phyloP scores from a whole-genome alignment of 2,888 invertebrate genomes.

The Muschampia plurimacula region DNA sequence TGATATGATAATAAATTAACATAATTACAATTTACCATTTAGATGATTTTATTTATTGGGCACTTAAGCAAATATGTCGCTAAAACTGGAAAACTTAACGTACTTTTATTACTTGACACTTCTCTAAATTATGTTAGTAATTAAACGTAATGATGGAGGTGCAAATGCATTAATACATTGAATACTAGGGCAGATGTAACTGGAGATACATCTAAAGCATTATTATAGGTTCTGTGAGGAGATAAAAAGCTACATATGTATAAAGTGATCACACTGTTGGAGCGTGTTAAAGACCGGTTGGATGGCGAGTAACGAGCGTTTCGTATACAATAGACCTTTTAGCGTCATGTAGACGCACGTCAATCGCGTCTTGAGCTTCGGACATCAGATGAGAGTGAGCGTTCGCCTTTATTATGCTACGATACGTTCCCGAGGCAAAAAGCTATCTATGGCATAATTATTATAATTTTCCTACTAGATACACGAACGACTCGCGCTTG shows the following conservation, averaged over 20 bases:
- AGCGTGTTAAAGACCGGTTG: conserved; percentile 84
- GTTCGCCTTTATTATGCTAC: conserved; percentile 67
- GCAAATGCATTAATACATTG: conserved; percentile 11
- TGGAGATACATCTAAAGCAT: conserved; percentile 24
- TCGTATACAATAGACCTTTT: conserved; percentile 86
- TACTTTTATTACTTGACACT: conserved; percentile 8
- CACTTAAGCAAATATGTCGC: conserved; percentile 11
- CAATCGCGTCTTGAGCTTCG: conserved; percentile 70
- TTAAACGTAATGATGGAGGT: conserved; percentile 12
- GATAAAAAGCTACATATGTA: conserved; percentile 72
- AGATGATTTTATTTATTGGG: conserved; percentile 33
- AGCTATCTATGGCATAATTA: conserved; percentile 46
- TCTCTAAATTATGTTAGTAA: conserved; percentile 11
- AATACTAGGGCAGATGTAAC: conserved; percentile 21
- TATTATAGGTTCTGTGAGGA: conserved; percentile 45
- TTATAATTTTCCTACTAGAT: conserved; percentile 44
- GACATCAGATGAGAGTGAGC: conserved; percentile 60
- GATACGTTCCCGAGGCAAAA: conserved; percentile 47
- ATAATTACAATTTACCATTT: conserved; percentile 66
- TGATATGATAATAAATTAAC: conserved; percentile 70
- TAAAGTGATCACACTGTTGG: conserved; percentile 81
- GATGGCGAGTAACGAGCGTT: conserved; percentile 77
- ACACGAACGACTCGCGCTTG: conserved; percentile 17
- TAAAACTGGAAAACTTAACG: neutral
- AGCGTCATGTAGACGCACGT: conserved; percentile 81